phyloP scores from a whole-genome alignment of 2,113 vertebrate genomes.

The Mirza zaza region DNA sequence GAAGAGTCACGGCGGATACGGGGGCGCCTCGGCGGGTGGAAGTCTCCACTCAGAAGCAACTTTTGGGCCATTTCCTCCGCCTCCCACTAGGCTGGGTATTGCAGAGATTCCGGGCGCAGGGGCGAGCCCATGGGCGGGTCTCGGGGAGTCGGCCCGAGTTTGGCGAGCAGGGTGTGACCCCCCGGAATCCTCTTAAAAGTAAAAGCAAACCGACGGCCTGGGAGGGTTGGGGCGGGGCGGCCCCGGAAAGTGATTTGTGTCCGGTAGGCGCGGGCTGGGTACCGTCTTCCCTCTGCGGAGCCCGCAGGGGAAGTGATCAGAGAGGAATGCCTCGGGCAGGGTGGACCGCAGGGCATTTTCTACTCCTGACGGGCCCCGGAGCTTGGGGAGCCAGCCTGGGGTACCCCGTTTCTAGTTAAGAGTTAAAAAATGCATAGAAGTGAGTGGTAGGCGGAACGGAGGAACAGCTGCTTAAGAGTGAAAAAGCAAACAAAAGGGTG shows the following conservation, averaged over 20 bases:
- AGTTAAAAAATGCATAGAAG: not conserved
- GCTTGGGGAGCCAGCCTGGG: not conserved
- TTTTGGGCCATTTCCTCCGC: constrained; percentile 50
- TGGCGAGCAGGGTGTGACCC: not conserved
- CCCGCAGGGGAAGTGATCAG: not conserved
- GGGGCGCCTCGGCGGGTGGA: not conserved
- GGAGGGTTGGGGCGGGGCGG: not conserved
- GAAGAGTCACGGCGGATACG: not conserved
- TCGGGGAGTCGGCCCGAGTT: no score
- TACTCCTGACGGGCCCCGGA: not conserved
- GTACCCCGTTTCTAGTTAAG: not conserved
- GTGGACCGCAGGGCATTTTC: not conserved
- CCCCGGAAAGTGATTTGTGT: not conserved
- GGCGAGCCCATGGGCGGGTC: not conserved
- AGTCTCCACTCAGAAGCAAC: constrained; percentile 36
- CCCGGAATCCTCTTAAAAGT: not conserved
- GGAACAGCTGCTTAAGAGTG: not conserved
- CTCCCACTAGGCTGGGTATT: not conserved
- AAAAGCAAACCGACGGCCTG: not conserved
- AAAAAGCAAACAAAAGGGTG: not conserved
- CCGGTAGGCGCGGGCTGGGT: not conserved
- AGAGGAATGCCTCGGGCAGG: not conserved
- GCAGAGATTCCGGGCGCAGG: not conserved
- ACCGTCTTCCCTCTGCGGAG: not conserved
- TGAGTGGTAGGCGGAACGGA: not conserved